These are phyloP conservation scores for Ceratosolen solmsi DNA, from an alignment of 1,140 invertebrate species.

Conservation along the genomic window DNA sequence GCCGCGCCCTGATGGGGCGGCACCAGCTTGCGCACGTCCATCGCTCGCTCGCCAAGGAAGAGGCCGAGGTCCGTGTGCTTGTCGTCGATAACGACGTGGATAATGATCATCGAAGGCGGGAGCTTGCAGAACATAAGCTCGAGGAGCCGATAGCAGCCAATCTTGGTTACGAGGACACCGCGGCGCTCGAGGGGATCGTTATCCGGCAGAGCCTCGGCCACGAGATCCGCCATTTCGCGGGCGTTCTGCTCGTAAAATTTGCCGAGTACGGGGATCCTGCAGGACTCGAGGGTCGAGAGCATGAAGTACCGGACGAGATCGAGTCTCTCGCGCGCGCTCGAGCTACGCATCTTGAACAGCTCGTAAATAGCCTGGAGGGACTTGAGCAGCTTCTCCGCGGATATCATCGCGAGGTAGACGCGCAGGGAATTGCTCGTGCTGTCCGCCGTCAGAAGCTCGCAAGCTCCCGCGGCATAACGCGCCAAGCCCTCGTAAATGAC, in stretches of 20 bases:
- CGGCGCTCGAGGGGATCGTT: neutral
- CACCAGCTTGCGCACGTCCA: neutral
- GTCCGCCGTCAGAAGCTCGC: conserved; percentile 58
- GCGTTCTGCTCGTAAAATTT: conserved; percentile 30
- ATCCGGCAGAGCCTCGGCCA: conserved; percentile 21
- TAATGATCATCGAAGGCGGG: neutral
- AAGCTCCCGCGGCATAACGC: conserved; percentile 57
- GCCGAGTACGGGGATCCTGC: conserved; percentile 3
- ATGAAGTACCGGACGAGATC: conserved; percentile 63
- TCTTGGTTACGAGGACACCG: conserved; percentile 58
- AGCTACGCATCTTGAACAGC: conserved; percentile 54
- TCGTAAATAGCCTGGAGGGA: conserved; percentile 59
- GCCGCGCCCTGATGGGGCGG: neutral
- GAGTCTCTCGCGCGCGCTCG: conserved; percentile 49
- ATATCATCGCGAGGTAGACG: conserved; percentile 57
- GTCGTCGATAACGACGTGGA: neutral
- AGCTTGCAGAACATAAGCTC: conserved; percentile 57
- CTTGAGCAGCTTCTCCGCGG: conserved; percentile 50
- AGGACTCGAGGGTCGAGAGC: conserved; percentile 59
- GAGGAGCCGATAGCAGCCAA: conserved; percentile 64
- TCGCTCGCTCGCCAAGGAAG: neutral
- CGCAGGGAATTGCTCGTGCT: conserved; percentile 54
- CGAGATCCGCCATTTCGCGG: neutral
- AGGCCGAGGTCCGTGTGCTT: neutral
- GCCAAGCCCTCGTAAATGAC: conserved; percentile 60